Evolutionary conservation across 2,888 invertebrate species (phyloP).

Genomic region (Amphipyra berbera): DNA sequence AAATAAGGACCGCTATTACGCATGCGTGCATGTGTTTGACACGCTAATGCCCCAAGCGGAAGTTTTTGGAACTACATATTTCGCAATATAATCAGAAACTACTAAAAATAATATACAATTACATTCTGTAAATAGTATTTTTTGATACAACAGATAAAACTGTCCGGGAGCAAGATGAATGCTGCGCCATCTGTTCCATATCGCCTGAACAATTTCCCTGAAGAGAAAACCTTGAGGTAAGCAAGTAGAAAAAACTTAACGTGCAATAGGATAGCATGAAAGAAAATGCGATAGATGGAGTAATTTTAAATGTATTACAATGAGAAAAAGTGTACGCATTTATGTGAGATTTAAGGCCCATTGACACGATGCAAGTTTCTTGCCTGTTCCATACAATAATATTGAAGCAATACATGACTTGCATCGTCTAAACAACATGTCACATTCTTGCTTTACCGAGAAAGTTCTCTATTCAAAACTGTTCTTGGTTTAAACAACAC

Average conservation of each 20-base stretch:
- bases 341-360: too few species aligned
- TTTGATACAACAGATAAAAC: neutral
- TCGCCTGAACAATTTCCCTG: neutral
- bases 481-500: too few species aligned
- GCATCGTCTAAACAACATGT: too few species aligned
- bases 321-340: too few species aligned
- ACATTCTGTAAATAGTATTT: neutral
- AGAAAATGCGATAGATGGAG: constrained; percentile 27
- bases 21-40: constrained; percentile 74
- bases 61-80: constrained; percentile 26
- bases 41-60: constrained; percentile 65
- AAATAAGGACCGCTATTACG: constrained; percentile 75
- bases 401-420: too few species aligned
- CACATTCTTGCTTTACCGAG: too few species aligned
- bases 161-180: neutral
- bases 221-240: neutral
- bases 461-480: too few species aligned
- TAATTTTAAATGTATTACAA: neutral
- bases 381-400: too few species aligned
- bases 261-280: neutral
- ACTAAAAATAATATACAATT: neutral
- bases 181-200: constrained; percentile 36
- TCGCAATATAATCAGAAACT: neutral
- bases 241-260: neutral
- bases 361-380: too few species aligned